Evolutionary conservation across 2,888 invertebrate species (phyloP).

Genomic region (Pachliopta kotzebuea): DNA sequence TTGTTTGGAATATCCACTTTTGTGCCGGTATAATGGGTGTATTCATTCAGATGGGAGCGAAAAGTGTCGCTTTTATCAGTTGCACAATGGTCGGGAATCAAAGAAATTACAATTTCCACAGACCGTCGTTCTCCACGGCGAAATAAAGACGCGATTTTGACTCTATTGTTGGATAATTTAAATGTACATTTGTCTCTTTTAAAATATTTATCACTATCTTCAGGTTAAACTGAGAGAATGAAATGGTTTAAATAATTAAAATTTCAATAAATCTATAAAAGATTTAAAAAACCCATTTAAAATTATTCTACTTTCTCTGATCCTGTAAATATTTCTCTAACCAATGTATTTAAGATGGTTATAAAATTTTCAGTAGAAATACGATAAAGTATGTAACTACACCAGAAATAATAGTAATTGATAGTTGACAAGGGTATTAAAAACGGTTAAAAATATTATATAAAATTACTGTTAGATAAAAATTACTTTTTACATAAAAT

Average conservation of each 20-base stretch:
- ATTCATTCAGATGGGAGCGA: slow-evolving; percentile 72
- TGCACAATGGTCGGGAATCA: slow-evolving; percentile 73
- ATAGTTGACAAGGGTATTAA: too few relatives aligned
- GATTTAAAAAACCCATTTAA: too few relatives aligned
- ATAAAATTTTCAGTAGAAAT: too few relatives aligned
- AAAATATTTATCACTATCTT: slow-evolving; percentile 14
- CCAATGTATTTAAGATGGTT: too few relatives aligned
- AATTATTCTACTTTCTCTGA: too few relatives aligned
- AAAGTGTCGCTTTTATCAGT: slow-evolving; percentile 78
- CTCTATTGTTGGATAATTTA: slow-evolving; percentile 31
- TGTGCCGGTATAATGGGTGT: slow-evolving; percentile 75
- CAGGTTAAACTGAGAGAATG: not conserved
- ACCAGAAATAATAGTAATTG: too few relatives aligned
- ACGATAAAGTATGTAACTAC: too few relatives aligned
- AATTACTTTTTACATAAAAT: too few relatives aligned
- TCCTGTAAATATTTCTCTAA: too few relatives aligned
- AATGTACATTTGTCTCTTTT: slow-evolving; percentile 25
- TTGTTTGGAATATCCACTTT: slow-evolving; percentile 75
- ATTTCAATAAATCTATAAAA: not conserved
- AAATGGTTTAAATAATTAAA: not conserved
- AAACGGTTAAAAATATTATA: too few relatives aligned
- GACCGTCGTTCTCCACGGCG: slow-evolving; percentile 56
- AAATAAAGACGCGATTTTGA: slow-evolving; percentile 35
- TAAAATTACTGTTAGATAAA: too few relatives aligned
- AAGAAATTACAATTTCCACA: slow-evolving; percentile 74